phyloP scores from a whole-genome alignment of 2,888 invertebrate genomes.

The Notodonta dromedarius region DNA sequence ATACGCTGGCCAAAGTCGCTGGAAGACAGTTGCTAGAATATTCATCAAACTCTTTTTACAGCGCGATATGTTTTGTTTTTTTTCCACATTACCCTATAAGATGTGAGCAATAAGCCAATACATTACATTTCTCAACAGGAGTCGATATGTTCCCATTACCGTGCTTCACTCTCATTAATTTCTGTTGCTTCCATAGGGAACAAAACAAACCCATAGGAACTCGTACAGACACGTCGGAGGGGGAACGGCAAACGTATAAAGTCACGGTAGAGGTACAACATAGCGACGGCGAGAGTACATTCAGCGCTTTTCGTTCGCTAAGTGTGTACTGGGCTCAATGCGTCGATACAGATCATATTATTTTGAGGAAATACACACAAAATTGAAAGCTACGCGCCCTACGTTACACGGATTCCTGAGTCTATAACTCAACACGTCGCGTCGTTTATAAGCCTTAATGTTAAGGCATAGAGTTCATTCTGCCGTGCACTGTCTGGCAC shows the following conservation, averaged over 20 bases:
- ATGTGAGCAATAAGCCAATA: constrained; percentile 2
- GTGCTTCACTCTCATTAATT: background rate
- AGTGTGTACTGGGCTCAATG: background rate
- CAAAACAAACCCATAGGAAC: background rate
- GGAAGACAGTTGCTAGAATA: too few species aligned
- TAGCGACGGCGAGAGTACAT: background rate
- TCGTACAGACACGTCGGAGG: background rate
- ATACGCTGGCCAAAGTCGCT: too few species aligned
- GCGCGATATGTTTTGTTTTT: background rate
- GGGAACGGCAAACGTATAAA: too few species aligned
- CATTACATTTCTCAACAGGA: background rate
- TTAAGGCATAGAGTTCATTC: background rate
- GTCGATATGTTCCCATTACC: background rate
- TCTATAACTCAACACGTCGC: background rate
- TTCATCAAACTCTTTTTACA: background rate
- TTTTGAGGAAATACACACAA: constrained; percentile 1
- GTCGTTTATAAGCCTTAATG: background rate
- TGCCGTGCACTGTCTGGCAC: background rate
- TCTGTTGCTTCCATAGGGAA: background rate
- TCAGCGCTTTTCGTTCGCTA: background rate
- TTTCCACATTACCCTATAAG: background rate
- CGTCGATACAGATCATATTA: background rate
- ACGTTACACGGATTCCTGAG: background rate
- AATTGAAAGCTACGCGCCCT: background rate
- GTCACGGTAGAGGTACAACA: too few species aligned